Base-by-base conservation (phyloP, 2,888 invertebrate genomes). In the Capitulum mitella region DNA sequence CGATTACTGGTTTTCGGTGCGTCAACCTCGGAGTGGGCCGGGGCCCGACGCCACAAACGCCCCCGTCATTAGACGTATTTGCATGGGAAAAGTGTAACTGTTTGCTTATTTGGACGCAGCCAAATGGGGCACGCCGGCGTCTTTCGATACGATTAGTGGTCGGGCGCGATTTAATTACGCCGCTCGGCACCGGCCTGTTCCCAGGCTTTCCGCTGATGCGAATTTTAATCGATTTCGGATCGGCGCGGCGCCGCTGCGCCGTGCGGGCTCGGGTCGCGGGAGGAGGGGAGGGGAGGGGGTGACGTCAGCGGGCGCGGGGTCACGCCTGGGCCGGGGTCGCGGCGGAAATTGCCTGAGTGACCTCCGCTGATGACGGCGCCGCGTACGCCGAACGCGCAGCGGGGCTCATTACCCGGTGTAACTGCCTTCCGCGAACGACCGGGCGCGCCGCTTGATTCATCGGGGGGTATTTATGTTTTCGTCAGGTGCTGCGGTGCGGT, bases 171-270 rank as follows among this genome's bases (percentile, higher is more conserved):
- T 70, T 70, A 37, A 70, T 70, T 70, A 40, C 70, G 34, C 14
- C 29, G 37, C 70, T 10, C n/a, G n/a, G 26, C n/a, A n/a, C 26
- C 70, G 70, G 3, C 6, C 10, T 10, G 22, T 40, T 64, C 64
- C 64, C 64, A 64, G 34, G 34, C 64, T 64, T 64, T 64, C 34
- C 16, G 64, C 64, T 37, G 37, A 8, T 3, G 29, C 70, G 70
- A 70, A 64, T 70, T 70, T 40, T 70, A 70, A 70, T 70, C 70
- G 70, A 70, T 70, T 70, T 40, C 70, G 37, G 70, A 70, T 70
- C 37, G 70, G n/a, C 70, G 64, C 34, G 19, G 5, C 3, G n/a
- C n/a, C 29, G 58, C 16, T 34, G 16, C 64, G 64, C 64, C 19
- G 64, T 10, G 34, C 34, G 32, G 34, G 64, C 64, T 32, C 58